Evolutionary conservation across 2,888 invertebrate genomes (phyloP), one percentile per base, ranked within the genome.

Genomic region (Sphaeridia pumilis): DNA sequence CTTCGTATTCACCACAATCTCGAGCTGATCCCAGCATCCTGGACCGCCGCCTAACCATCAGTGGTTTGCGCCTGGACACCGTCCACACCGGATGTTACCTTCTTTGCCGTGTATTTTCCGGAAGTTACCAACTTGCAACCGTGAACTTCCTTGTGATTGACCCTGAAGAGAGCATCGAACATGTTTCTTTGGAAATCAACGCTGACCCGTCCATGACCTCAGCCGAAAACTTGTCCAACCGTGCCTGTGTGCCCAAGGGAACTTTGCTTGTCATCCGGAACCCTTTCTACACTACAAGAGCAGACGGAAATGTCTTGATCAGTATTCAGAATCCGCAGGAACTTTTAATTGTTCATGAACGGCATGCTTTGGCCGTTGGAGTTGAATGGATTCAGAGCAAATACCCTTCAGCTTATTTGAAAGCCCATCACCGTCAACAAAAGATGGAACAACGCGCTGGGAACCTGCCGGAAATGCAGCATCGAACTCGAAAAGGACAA

Each of bases 261-360:
- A 50, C 50, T 3, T 44, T 50, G 5, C 5, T 50, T 14, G 44
- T 22, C 24, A 34, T 50, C 2, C 43, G 50, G n/a, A 34, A 50
- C 44, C 50, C 50, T 1, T 12, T 25, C 17, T 50, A 50, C 25
- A 24, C 25, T 22, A 17, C 35, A 3, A 34, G 25, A 21, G 21
- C 50, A 3, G 50, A 50, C 26, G 35, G 35, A 1, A 10, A 50
- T 10, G 14, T 24, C 17, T 17, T 43, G 10, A 43, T 50, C 36
- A 24, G 48, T 22, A 38, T 17, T 5, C 38, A 48, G 12, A 38
- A 48, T n/a, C 38, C 48, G 3, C 5, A n/a, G n/a, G n/a, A n/a
- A n/a, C n/a, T n/a, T n/a, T n/a, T n/a, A n/a, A n/a, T n/a, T n/a
- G n/a, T n/a, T n/a, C n/a, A n/a, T n/a, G n/a, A n/a, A n/a, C n/a